Evolutionary conservation across 2,888 invertebrate species (phyloP), one percentile per base, ranked within the genome.

Genomic region (Trichogramma dendrolimi): DNA sequence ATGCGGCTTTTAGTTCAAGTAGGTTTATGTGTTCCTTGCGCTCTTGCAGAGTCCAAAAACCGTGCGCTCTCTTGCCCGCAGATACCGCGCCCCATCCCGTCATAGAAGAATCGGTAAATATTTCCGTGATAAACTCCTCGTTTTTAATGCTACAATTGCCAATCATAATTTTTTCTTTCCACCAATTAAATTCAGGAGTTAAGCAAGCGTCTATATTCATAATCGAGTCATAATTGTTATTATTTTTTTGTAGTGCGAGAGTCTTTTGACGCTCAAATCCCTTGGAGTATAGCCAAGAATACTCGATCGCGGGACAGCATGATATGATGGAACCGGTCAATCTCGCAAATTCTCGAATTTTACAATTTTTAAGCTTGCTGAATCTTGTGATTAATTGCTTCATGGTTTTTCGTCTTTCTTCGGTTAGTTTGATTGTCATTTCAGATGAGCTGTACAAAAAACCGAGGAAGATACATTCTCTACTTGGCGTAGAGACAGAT

Each of bases 1-100:
- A 49, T 5, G 42, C 49, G 7, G 49, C 49, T 41, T 49, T 48
- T n/a, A 57, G 43, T 27, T 57, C 57, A 8, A 57, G 14, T 6
- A 8, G 39, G 39, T 57, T 57, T 27, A 57, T 57, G 11, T 57
- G 47, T 8, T 44, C 10, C 14, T 46, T 46, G 7, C 46, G 7
- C n/a, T 46, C 46, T n/a, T 46, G 8, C 46, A 10, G 8, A n/a
- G 7, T n/a, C 46, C 46, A 46, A 46, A 46, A 46, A 46, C 46
- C 46, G 46, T 46, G 46, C 7, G 46, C 7, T 52, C 63, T 1
- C 62, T 40, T n/a, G 66, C 65, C 46, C n/a, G 8, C 46, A 46
- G 8, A 46, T 7, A n/a, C 7, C 46, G n/a, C 46, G 46, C 46
- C 46, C 46, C 46, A 46, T 10, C 46, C 46, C 7, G 46, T 10